Evolutionary conservation across 30 jellyfish, hydroid and myxozoan genomes (phyloP).

Genomic region (Aurelia coerulea): DNA sequence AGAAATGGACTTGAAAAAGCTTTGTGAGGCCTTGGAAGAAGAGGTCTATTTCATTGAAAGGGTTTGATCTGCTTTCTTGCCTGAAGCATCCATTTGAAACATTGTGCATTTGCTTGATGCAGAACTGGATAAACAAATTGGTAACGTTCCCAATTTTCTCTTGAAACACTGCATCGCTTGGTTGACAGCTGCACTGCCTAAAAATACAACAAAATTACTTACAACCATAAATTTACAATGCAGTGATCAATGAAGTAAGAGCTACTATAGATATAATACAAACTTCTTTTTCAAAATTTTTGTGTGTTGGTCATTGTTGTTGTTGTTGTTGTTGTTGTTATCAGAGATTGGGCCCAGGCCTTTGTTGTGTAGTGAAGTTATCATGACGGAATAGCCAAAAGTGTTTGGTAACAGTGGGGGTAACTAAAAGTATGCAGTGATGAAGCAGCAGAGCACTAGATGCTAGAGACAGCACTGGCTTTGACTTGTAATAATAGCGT

Average conservation of each 20-base stretch:
- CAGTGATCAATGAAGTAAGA: no score
- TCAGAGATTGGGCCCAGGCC: conserved; percentile 14
- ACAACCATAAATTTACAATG: no score
- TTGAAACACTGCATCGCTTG: conserved; percentile 12
- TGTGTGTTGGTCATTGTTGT: background rate
- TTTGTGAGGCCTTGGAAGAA: conserved; percentile 92
- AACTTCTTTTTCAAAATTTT: no score
- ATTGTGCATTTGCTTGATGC: conserved; percentile 53
- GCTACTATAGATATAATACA: no score
- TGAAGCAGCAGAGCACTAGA: background rate
- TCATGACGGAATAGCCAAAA: no score
- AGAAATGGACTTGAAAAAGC: conserved; percentile 87
- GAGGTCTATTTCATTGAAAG: conserved; percentile 54
- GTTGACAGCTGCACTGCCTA: conserved; percentile 58
- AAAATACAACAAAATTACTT: no score
- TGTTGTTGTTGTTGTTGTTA: no score
- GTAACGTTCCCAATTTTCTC: conserved; percentile 31
- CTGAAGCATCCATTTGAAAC: conserved; percentile 35
- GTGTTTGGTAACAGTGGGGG: no score
- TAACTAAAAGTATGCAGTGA: background rate
- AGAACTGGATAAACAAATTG: conserved; percentile 56
- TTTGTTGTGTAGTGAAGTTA: no score
- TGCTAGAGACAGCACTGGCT: background rate
- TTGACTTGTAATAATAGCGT: no score
- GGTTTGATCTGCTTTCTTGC: conserved; percentile 26